A percentile compares a stretch with the other conserved stretches of the same genome.
These are phyloP conservation scores for Acanthacorydalis orientalis DNA, from an alignment of 2,888 invertebrate species.

Conservation along the genomic window DNA sequence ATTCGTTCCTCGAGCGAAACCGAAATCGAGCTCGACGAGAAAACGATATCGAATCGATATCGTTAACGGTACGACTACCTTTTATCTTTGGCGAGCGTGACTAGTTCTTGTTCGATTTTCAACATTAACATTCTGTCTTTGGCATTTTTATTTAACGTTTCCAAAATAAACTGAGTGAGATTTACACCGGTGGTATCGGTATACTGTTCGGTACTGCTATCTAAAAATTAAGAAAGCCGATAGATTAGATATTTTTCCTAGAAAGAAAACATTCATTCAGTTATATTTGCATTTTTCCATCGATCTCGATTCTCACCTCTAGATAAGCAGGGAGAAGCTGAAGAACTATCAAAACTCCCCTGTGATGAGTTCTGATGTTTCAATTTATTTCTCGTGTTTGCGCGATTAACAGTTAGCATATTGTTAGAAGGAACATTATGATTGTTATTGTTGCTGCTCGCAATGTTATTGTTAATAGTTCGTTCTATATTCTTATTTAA, in stretches of 20 bases:
- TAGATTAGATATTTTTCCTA: background rate
- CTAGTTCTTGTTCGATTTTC: slow-evolving; percentile 75
- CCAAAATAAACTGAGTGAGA: slow-evolving; percentile 72
- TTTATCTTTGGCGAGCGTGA: slow-evolving; percentile 65
- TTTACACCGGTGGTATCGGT: slow-evolving; percentile 66
- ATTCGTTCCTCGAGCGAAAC: no score
- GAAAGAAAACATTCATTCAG: background rate
- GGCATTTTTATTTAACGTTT: slow-evolving; percentile 77
- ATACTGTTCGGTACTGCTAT: slow-evolving; percentile 58
- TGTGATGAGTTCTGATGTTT: slow-evolving; percentile 23
- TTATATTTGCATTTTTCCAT: background rate
- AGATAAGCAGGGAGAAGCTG: slow-evolving; percentile 36
- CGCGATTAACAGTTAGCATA: slow-evolving; percentile 17
- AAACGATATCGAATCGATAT: no score
- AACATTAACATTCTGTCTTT: slow-evolving; percentile 75
- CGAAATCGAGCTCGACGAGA: no score
- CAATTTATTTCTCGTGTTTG: slow-evolving; percentile 16
- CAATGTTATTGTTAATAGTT: slow-evolving; percentile 20
- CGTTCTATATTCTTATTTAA: slow-evolving; percentile 15
- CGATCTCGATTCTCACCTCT: slow-evolving; percentile 25
- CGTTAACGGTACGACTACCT: no score
- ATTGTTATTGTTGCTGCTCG: slow-evolving; percentile 18
- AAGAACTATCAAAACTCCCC: slow-evolving; percentile 30
- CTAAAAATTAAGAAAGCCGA: slow-evolving; percentile 25
- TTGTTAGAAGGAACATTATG: slow-evolving; percentile 5